These are phyloP conservation scores for Aplodontia rufa DNA, from an alignment of 2,113 vertebrate species.

Conservation along the genomic window DNA sequence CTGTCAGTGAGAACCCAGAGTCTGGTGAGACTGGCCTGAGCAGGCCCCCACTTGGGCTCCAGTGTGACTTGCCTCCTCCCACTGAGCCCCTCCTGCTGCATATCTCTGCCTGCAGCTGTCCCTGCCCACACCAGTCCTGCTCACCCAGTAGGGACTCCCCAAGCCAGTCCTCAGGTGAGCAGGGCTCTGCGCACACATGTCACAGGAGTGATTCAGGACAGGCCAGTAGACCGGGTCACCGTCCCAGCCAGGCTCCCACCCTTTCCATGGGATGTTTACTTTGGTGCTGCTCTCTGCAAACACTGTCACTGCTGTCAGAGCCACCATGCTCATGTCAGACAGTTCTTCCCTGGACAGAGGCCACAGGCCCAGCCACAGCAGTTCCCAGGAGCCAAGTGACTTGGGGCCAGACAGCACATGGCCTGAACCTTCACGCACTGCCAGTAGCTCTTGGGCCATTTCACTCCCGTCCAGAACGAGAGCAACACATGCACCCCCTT, in stretches of 20 bases:
- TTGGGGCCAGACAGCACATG: neutral
- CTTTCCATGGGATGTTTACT: fast-evolving
- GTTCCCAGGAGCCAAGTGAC: too few relatives aligned
- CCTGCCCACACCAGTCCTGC: neutral
- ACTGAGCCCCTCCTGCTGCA: neutral
- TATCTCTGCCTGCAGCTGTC: neutral
- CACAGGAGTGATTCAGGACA: neutral
- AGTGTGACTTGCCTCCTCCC: neutral
- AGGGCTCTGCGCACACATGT: neutral
- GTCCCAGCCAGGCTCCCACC: neutral
- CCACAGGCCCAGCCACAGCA: too few relatives aligned
- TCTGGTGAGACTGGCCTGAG: neutral
- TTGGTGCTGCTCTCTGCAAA: neutral
- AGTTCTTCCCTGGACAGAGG: neutral
- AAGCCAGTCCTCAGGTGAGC: neutral
- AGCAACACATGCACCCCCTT: fast-evolving
- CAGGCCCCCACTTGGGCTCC: neutral
- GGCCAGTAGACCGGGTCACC: neutral
- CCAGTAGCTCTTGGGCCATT: fast-evolving
- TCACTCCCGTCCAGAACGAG: fast-evolving
- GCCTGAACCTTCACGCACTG: fast-evolving
- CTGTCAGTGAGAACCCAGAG: neutral
- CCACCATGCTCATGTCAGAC: neutral
- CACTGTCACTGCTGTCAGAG: neutral
- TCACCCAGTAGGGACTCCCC: neutral